Conservation (phyloP, 2,113 vertebrate genomes). For the Plecturocebus donacophilus region DNA sequence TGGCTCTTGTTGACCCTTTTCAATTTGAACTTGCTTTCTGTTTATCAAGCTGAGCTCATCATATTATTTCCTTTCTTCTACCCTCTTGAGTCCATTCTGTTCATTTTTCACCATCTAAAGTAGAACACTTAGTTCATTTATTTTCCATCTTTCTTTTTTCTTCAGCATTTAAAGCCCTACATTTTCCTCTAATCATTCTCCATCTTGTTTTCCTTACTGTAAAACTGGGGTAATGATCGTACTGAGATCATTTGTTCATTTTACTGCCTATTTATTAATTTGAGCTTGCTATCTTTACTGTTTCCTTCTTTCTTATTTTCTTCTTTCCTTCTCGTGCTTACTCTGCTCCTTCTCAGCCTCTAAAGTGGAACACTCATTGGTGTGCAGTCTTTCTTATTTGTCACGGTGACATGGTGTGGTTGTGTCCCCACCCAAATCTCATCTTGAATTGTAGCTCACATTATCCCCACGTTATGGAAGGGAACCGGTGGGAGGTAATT, state of each 20-base stretch:
- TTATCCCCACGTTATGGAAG: no score
- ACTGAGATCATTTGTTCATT: accelerated
- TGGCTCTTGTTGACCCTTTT: not conserved
- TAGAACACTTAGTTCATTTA: accelerated
- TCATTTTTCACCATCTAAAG: not conserved
- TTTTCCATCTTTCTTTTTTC: not conserved
- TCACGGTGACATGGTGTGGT: no score
- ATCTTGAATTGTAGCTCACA: no score
- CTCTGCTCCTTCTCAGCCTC: not conserved
- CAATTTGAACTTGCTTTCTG: not conserved
- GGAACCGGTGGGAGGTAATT: no score
- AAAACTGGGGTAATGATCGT: accelerated
- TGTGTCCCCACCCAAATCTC: no score
- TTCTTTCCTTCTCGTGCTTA: no score
- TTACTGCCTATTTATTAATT: not conserved
- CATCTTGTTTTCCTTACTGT: not conserved
- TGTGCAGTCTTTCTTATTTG: accelerated
- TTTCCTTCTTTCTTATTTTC: not conserved
- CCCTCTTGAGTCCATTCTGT: no score
- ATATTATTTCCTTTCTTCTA: no score
- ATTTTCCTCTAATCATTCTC: accelerated
- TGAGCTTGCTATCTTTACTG: accelerated
- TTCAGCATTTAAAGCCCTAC: accelerated
- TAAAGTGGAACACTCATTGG: accelerated
- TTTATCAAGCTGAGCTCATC: accelerated